Evolutionary conservation across 1,140 invertebrate genomes (phyloP).

Genomic region (Limonius californicus): DNA sequence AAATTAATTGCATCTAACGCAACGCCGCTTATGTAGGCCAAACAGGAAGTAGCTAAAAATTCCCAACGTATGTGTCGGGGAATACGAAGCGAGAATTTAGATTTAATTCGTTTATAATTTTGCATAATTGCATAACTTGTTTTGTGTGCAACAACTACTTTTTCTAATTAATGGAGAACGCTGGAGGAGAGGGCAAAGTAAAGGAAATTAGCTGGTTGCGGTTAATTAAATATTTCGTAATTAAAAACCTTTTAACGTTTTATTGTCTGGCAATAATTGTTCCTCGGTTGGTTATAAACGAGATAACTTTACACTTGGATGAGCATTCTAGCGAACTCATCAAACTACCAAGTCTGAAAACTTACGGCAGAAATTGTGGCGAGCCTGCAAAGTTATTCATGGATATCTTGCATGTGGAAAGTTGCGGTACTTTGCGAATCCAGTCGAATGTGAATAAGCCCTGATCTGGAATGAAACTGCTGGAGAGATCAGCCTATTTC

Average conservation of each 20-base stretch:
- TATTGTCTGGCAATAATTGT: conserved; percentile 7
- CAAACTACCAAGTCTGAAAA: conserved; percentile 18
- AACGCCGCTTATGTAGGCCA: too few relatives aligned
- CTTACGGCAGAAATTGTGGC: conserved; percentile 21
- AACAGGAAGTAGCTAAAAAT: too few relatives aligned
- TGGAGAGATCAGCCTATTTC: conserved; percentile 25
- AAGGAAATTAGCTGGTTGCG: too few relatives aligned
- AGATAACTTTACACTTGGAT: conserved; percentile 8
- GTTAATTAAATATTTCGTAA: background rate
- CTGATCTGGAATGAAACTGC: conserved; percentile 27
- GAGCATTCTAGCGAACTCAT: conserved; percentile 7
- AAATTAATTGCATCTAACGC: too few relatives aligned
- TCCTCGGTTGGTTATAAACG: conserved; percentile 6
- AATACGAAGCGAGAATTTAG: too few relatives aligned
- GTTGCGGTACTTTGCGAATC: conserved; percentile 34
- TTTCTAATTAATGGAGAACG: too few relatives aligned
- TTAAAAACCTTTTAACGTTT: conserved; percentile 4
- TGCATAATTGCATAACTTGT: too few relatives aligned
- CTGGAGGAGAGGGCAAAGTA: too few relatives aligned
- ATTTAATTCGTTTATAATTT: too few relatives aligned
- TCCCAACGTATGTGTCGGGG: too few relatives aligned
- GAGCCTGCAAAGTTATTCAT: conserved; percentile 30
- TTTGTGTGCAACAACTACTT: too few relatives aligned
- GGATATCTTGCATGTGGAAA: conserved; percentile 33
- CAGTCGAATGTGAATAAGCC: conserved; percentile 36